phyloP scores from a whole-genome alignment of 2,888 invertebrate species.

The Leucozona laternaria region DNA sequence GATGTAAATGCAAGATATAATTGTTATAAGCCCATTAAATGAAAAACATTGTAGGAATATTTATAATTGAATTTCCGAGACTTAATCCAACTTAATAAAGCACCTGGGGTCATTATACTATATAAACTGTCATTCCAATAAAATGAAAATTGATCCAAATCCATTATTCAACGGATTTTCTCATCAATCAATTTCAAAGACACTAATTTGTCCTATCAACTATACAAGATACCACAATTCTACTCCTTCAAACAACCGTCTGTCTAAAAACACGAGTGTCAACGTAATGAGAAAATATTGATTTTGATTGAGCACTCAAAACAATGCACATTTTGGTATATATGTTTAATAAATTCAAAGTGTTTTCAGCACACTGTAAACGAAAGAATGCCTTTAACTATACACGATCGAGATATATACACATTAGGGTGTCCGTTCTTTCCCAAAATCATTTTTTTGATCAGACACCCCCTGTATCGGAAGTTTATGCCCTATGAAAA shows the following conservation, averaged over 20 bases:
- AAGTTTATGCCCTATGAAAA: too few species aligned
- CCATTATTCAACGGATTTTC: slow-evolving; percentile 35
- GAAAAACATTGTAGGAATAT: too few species aligned
- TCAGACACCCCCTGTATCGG: too few species aligned
- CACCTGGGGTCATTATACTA: slow-evolving; percentile 1
- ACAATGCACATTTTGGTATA: too few species aligned
- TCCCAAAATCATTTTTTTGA: too few species aligned
- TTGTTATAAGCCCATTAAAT: too few species aligned
- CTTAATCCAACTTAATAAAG: neutral
- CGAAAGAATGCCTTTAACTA: neutral
- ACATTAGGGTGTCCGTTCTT: too few species aligned
- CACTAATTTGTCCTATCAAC: slow-evolving; percentile 16
- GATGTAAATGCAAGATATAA: too few species aligned
- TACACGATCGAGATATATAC: neutral
- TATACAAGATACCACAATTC: neutral
- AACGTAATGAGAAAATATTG: slow-evolving; percentile 47
- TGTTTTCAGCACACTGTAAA: too few species aligned
- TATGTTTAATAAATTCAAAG: too few species aligned
- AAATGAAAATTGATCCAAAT: slow-evolving; percentile 41
- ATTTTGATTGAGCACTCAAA: neutral
- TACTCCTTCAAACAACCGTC: slow-evolving; percentile 5
- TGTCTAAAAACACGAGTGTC: neutral
- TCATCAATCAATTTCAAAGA: slow-evolving; percentile 34
- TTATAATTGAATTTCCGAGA: too few species aligned
- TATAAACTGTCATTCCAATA: slow-evolving; percentile 11